phyloP scores from a whole-genome alignment of 2,797 vertebrate species.

The Syncerus caffer region DNA sequence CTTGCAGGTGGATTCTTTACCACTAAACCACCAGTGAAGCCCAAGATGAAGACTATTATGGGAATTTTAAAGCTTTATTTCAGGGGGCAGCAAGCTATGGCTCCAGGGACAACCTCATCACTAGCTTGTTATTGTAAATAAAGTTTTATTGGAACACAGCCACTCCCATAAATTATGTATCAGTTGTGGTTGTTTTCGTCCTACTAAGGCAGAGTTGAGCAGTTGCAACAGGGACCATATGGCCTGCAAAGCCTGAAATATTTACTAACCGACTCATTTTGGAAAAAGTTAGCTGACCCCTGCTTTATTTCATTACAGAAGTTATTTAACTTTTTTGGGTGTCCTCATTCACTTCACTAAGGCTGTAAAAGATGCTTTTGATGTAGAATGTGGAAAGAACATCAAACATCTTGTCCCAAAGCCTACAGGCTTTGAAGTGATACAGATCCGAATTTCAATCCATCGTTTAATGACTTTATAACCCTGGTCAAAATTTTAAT shows the following conservation, averaged over 20 bases:
- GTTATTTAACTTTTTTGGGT: neutral
- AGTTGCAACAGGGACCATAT: neutral
- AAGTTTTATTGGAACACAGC: neutral
- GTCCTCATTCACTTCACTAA: neutral
- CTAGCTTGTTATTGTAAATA: neutral
- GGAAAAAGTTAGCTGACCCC: neutral
- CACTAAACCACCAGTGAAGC: neutral
- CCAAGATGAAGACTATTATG: neutral
- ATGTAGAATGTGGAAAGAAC: neutral
- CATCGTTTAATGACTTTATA: neutral
- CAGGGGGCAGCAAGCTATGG: neutral
- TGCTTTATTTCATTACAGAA: neutral
- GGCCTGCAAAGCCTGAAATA: neutral
- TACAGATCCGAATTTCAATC: neutral
- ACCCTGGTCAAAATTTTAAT: neutral
- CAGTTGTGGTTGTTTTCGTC: neutral
- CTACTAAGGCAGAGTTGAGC: neutral
- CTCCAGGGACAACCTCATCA: neutral
- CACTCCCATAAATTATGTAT: neutral
- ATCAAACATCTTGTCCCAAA: neutral
- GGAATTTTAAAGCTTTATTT: neutral
- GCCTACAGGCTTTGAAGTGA: neutral
- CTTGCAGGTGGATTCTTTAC: neutral
- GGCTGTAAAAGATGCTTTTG: neutral
- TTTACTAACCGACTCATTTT: neutral